Conservation (phyloP, 2,113 vertebrate species). For the Cyprinodon variegatus region DNA sequence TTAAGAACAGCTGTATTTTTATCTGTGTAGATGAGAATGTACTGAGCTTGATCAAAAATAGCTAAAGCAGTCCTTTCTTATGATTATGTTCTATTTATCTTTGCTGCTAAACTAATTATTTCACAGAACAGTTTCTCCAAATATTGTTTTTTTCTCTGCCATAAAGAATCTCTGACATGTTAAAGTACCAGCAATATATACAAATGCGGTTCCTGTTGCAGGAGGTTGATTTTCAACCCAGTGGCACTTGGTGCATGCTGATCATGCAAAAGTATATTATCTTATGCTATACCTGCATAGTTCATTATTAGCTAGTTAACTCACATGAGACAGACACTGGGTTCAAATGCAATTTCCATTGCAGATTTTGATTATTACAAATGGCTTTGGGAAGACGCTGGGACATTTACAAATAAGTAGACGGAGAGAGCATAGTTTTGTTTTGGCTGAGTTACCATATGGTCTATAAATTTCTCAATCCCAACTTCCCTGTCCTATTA, state of each 20-base stretch:
- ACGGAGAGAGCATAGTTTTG: constrained; percentile 28
- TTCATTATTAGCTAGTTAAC: constrained; percentile 45
- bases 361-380: constrained; percentile 63
- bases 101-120: constrained; percentile 68
- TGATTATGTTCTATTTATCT: constrained; percentile 64
- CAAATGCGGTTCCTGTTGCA: constrained; percentile 55
- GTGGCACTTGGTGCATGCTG: constrained; percentile 50
- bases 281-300: constrained; percentile 68
- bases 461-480: constrained; percentile 69
- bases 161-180: constrained; percentile 67
- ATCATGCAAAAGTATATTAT: constrained; percentile 71
- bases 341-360: constrained; percentile 64
- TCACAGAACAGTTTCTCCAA: constrained; percentile 46
- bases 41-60: constrained; percentile 36
- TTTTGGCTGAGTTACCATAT: constrained; percentile 63
- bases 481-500: constrained; percentile 41
- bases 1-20: constrained; percentile 32
- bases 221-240: constrained; percentile 44
- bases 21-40: constrained; percentile 1
- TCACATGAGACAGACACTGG: constrained; percentile 72
- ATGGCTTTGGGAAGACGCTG: constrained; percentile 58
- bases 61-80: constrained; percentile 58
- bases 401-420: constrained; percentile 52
- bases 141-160: constrained; percentile 61
- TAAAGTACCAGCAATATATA: constrained; percentile 69